These are phyloP conservation scores for Cyclargus thomasi DNA, from an alignment of 1,140 invertebrate species.

Conservation along the genomic window DNA sequence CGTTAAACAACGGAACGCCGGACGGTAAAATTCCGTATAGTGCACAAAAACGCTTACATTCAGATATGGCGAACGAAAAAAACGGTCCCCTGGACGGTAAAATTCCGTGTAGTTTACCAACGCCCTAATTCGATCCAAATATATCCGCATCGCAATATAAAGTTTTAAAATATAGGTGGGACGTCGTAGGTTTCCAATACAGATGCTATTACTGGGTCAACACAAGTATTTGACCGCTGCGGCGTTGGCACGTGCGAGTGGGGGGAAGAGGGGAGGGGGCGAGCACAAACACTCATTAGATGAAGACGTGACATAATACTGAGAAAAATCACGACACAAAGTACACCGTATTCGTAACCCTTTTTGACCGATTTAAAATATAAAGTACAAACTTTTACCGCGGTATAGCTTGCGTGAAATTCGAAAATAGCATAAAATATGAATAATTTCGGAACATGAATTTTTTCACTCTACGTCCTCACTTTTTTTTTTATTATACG, in stretches of 20 bases:
- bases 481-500: too few relatives aligned
- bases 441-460: too few relatives aligned
- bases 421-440: too few relatives aligned
- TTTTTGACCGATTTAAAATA: background rate
- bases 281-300: slow-evolving; percentile 3
- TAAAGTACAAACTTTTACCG: background rate
- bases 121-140: background rate
- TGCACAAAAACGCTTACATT: too few relatives aligned
- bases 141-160: background rate
- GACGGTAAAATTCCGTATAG: too few relatives aligned
- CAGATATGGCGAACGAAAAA: too few relatives aligned
- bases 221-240: too few relatives aligned
- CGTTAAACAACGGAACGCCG: too few relatives aligned
- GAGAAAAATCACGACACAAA: background rate
- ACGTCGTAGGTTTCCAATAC: background rate
- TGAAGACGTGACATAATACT: background rate
- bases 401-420: too few relatives aligned
- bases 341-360: background rate
- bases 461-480: too few relatives aligned
- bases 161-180: background rate
- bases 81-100: too few relatives aligned
- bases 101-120: background rate
- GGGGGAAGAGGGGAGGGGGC: background rate
- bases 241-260: background rate
- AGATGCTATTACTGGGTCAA: background rate